Conservation (phyloP, 2,113 vertebrate species). For the Bagarius yarrelli region DNA sequence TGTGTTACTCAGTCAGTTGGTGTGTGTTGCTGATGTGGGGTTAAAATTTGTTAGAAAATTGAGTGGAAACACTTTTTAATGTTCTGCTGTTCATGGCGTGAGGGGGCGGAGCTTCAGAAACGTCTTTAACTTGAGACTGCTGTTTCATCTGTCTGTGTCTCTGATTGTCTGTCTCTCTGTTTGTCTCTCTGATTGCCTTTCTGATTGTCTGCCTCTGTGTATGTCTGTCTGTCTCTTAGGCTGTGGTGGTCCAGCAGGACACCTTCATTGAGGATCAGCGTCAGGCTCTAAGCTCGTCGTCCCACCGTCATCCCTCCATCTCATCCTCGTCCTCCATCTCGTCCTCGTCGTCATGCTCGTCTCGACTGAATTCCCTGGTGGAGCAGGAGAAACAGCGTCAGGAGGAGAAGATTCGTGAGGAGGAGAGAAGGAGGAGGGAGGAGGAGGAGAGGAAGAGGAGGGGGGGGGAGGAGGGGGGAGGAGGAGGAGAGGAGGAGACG, state of each 20-base stretch:
- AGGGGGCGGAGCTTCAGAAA: too few species aligned
- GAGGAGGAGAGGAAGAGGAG: constrained; percentile 10
- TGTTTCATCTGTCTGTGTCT: too few species aligned
- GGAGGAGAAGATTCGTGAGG: constrained; percentile 22
- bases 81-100: too few species aligned
- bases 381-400: constrained; percentile 30
- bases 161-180: too few species aligned
- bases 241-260: constrained; percentile 30
- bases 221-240: not conserved
- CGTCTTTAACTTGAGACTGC: too few species aligned
- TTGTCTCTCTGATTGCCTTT: too few species aligned
- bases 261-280: constrained; percentile 32
- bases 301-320: constrained; percentile 19
- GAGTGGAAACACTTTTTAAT: too few species aligned
- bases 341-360: not conserved
- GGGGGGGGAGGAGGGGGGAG: constrained; percentile 2
- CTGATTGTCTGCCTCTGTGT: not conserved
- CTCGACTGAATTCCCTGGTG: constrained; percentile 22
- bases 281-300: not conserved
- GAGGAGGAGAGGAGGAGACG: not conserved
- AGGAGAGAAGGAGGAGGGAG: constrained; percentile 22
- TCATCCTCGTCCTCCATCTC: constrained; percentile 24
- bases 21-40: too few species aligned
- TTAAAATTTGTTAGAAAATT: too few species aligned
- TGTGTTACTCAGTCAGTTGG: too few species aligned